Percentiles rank a stretch among this genome's conserved stretches.
Conservation (phyloP, 2,797 vertebrate species). For the Picus viridis region DNA sequence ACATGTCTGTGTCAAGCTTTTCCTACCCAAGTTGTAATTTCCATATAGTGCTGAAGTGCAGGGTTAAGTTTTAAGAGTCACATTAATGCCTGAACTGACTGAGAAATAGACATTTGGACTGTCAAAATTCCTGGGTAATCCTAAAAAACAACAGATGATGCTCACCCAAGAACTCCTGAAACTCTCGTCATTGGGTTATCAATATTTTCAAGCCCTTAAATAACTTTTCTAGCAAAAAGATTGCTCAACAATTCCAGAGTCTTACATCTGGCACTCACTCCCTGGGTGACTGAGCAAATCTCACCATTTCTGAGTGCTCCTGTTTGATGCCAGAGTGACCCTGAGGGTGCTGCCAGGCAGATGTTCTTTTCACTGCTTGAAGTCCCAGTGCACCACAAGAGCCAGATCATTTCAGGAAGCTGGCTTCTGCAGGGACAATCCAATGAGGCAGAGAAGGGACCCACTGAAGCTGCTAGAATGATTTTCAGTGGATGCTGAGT, state of each 20-base stretch:
- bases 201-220: neutral
- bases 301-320: neutral
- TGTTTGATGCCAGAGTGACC: neutral
- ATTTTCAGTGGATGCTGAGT: neutral
- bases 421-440: neutral
- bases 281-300: neutral
- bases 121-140: neutral
- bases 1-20: neutral
- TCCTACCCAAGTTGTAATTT: neutral
- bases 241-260: neutral
- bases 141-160: neutral
- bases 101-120: neutral
- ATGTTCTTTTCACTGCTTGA: neutral
- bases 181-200: neutral
- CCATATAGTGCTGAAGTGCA: neutral
- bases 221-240: neutral
- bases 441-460: neutral
- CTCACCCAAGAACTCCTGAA: neutral
- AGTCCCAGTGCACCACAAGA: neutral
- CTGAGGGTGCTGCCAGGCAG: neutral
- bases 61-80: neutral
- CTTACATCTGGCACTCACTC: neutral
- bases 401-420: neutral
- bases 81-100: neutral
- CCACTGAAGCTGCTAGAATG: neutral